These are phyloP conservation scores for Orthosia cruda DNA, from an alignment of 2,888 invertebrate species.

Conservation along the genomic window DNA sequence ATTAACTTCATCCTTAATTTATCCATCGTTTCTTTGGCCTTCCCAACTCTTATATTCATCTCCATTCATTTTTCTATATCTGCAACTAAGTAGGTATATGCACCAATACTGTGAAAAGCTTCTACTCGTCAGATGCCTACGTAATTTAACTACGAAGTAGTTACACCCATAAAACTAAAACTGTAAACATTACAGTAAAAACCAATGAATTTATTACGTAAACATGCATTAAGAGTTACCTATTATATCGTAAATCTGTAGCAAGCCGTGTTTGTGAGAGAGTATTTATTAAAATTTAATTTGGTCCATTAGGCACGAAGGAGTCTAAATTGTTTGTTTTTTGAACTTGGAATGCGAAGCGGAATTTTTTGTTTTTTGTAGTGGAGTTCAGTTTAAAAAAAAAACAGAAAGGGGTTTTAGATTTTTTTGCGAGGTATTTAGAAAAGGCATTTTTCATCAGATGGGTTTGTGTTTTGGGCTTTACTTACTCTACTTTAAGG, in stretches of 20 bases:
- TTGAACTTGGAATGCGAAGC: not conserved
- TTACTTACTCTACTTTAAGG: too few relatives aligned
- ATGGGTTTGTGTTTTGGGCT: not conserved
- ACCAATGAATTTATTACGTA: slow-evolving; percentile 60
- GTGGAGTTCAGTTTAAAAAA: not conserved
- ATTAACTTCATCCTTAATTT: too few relatives aligned
- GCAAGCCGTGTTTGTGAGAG: slow-evolving; percentile 16
- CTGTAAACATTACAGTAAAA: slow-evolving; percentile 45
- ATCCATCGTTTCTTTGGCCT: not conserved
- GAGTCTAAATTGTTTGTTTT: slow-evolving; percentile 26
- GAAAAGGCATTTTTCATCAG: not conserved
- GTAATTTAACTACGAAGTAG: slow-evolving; percentile 34
- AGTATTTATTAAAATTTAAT: slow-evolving; percentile 63
- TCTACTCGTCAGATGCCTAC: not conserved
- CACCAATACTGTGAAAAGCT: not conserved
- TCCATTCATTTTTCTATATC: not conserved
- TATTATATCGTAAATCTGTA: slow-evolving; percentile 58
- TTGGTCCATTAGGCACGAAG: slow-evolving; percentile 36
- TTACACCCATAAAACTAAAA: slow-evolving; percentile 51
- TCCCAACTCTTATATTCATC: not conserved
- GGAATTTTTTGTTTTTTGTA: not conserved
- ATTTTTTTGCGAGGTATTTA: not conserved
- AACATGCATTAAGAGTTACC: slow-evolving; percentile 54
- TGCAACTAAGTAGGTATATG: too few relatives aligned
- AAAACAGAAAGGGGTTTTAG: slow-evolving; percentile 1